Percentiles rank a stretch among this genome's conserved stretches.
These are phyloP conservation scores for Campaea margaritaria DNA, from an alignment of 2,888 invertebrate genomes.

Conservation along the genomic window DNA sequence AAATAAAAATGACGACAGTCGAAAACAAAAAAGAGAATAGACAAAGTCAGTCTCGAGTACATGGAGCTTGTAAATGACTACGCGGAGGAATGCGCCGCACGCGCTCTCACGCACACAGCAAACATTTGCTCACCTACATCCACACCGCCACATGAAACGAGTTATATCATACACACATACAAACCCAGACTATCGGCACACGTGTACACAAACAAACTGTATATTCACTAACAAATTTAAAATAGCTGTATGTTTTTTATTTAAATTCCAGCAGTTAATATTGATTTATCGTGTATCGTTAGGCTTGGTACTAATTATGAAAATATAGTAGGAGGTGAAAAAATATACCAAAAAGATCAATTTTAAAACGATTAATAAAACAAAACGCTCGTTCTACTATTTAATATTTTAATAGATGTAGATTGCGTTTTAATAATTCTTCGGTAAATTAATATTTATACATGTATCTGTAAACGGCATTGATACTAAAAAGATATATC, in stretches of 20 bases:
- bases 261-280: slow-evolving; percentile 47
- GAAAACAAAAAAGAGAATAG: slow-evolving; percentile 53
- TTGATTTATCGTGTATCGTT: slow-evolving; percentile 46
- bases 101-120: slow-evolving; percentile 56
- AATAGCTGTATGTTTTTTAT: slow-evolving; percentile 54
- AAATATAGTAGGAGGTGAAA: slow-evolving; percentile 10
- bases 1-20: slow-evolving; percentile 42
- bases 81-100: slow-evolving; percentile 79
- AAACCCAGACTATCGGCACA: slow-evolving; percentile 46
- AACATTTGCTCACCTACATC: slow-evolving; percentile 56
- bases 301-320: slow-evolving; percentile 25
- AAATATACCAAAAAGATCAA: slow-evolving; percentile 1
- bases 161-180: slow-evolving; percentile 63
- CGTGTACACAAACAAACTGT: slow-evolving; percentile 55
- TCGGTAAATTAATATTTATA: too few relatives aligned
- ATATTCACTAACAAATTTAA: slow-evolving; percentile 57
- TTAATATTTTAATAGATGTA: too few relatives aligned
- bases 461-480: too few relatives aligned
- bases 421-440: too few relatives aligned
- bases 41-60: slow-evolving; percentile 60
- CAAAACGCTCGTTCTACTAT: neutral
- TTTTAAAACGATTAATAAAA: neutral
- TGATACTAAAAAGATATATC: too few relatives aligned
- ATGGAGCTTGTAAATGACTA: slow-evolving; percentile 74
- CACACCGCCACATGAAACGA: slow-evolving; percentile 60